Conservation (phyloP, 2,888 invertebrate species). For the Fabriciana adippe region DNA sequence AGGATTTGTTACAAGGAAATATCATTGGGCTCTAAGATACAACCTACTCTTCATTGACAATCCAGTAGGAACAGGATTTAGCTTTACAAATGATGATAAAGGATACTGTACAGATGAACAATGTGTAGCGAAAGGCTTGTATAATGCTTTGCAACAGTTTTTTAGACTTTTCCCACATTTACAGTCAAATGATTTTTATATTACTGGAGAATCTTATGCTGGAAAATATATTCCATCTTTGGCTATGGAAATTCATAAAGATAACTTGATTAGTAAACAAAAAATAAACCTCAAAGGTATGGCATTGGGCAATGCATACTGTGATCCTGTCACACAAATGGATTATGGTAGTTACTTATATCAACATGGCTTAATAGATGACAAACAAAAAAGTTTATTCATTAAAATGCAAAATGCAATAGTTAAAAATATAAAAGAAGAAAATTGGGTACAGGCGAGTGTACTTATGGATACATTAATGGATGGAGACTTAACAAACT, state of each 20-base stretch:
- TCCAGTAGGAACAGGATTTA: conserved; percentile 85
- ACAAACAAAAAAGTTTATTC: conserved; percentile 80
- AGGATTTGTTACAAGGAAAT: conserved; percentile 64
- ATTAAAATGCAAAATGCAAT: conserved; percentile 82
- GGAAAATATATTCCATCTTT: conserved; percentile 80
- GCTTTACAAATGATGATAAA: conserved; percentile 79
- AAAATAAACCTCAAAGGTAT: conserved; percentile 80
- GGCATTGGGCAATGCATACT: conserved; percentile 78
- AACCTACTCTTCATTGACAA: conserved; percentile 85
- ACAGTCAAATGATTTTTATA: conserved; percentile 78
- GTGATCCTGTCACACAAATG: conserved; percentile 76
- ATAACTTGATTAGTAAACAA: conserved; percentile 54
- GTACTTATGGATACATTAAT: conserved; percentile 87
- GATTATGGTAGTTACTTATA: conserved; percentile 78
- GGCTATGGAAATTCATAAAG: conserved; percentile 76
- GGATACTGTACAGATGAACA: conserved; percentile 81
- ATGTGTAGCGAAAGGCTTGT: conserved; percentile 80
- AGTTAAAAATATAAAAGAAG: conserved; percentile 80
- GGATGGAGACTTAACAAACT: conserved; percentile 60
- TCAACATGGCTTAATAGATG: conserved; percentile 80
- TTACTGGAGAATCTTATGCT: conserved; percentile 85
- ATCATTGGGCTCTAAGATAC: conserved; percentile 82
- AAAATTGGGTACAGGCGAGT: conserved; percentile 86
- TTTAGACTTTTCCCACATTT: conserved; percentile 82
- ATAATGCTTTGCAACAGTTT: conserved; percentile 80